These are phyloP conservation scores for Rhaphigaster nebulosa DNA, from an alignment of 2,888 invertebrate species.

Conservation along the genomic window DNA sequence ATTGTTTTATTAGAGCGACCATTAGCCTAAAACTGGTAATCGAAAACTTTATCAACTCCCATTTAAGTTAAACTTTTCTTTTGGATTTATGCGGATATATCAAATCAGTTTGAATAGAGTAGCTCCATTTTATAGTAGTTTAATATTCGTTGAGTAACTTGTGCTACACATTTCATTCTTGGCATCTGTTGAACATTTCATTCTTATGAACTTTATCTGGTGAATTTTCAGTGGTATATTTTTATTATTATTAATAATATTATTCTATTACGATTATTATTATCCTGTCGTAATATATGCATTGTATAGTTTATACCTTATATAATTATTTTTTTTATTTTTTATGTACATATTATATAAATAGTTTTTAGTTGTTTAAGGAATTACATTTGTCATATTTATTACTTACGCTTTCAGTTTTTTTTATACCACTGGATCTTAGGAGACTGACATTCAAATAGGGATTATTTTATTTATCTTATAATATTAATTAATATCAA, in stretches of 20 bases:
- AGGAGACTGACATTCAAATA: conserved; percentile 49
- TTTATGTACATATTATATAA: conserved; percentile 10
- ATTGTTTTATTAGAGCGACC: too few relatives aligned
- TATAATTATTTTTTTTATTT: background rate
- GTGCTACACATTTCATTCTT: too few relatives aligned
- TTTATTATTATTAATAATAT: too few relatives aligned
- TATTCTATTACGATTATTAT: background rate
- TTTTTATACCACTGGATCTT: conserved; percentile 51
- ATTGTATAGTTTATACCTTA: background rate
- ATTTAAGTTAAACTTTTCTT: too few relatives aligned
- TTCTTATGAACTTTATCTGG: background rate
- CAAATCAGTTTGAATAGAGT: too few relatives aligned
- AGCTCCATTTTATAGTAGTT: too few relatives aligned
- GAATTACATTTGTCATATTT: background rate
- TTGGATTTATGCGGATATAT: too few relatives aligned
- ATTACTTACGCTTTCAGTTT: conserved; percentile 20
- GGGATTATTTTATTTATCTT: conserved; percentile 29
- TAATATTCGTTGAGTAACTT: too few relatives aligned
- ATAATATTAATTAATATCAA: conserved; percentile 23
- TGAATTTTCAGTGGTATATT: conserved; percentile 45
- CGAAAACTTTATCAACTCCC: too few relatives aligned
- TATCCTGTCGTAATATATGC: background rate
- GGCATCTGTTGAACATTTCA: background rate
- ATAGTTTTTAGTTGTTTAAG: background rate
- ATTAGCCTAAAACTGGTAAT: too few relatives aligned